phyloP scores from a whole-genome alignment of 2,797 vertebrate species.

The Telmatherina bonti region DNA sequence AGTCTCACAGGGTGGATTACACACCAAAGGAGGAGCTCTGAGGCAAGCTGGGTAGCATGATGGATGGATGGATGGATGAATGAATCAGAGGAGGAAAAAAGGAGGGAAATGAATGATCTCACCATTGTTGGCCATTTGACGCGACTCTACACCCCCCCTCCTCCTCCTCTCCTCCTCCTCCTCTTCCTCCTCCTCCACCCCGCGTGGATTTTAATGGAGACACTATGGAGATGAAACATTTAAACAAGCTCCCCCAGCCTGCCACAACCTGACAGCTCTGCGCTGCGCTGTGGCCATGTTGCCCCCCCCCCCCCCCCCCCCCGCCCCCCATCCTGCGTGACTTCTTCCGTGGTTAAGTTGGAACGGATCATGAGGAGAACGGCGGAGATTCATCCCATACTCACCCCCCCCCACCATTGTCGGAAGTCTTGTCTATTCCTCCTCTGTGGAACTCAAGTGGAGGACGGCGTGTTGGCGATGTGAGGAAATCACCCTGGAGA shows the following conservation, averaged over 20 bases:
- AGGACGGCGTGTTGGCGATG: conserved; percentile 71
- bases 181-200: not conserved
- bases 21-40: not conserved
- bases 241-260: conserved; percentile 50
- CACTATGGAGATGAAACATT: conserved; percentile 44
- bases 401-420: conserved; percentile 68
- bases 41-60: conserved; percentile 35
- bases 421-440: conserved; percentile 73
- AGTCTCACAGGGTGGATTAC: not conserved
- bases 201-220: conserved; percentile 4
- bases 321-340: conserved; percentile 43
- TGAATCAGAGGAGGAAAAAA: not conserved
- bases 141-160: conserved; percentile 40
- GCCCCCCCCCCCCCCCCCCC: conserved; percentile 58
- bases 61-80: not conserved
- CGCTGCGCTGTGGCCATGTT: conserved; percentile 53
- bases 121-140: conserved; percentile 43
- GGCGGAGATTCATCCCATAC: conserved; percentile 55
- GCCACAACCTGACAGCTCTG: conserved; percentile 50
- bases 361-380: conserved; percentile 36
- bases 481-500: conserved; percentile 75
- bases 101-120: conserved; percentile 1
- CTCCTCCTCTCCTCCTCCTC: not conserved
- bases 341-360: conserved; percentile 46
- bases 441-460: conserved; percentile 61